Conservation (phyloP, 92 coral and sea anemone genomes). For the Zoanthus gigantus region DNA sequence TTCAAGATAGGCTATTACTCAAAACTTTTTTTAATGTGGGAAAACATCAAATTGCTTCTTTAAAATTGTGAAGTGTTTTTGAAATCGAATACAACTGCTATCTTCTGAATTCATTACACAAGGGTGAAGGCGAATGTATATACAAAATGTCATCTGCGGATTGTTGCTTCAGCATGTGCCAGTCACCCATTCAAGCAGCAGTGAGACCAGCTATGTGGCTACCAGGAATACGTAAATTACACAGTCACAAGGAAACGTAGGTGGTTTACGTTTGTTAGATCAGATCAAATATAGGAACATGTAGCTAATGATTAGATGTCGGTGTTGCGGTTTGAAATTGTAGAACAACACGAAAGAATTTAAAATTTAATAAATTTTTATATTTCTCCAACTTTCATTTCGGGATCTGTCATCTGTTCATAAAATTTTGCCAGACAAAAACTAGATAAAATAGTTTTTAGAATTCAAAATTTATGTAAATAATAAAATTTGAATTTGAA, state of each 20-base stretch:
- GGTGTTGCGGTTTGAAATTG: neutral
- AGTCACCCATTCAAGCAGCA: constrained; percentile 91
- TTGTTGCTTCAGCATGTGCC: constrained; percentile 94
- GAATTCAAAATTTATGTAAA: neutral
- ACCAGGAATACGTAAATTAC: constrained; percentile 85
- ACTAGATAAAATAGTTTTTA: neutral
- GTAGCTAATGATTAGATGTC: too few relatives aligned
- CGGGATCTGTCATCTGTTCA: too few relatives aligned
- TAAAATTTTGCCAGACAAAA: too few relatives aligned
- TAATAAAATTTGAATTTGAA: neutral
- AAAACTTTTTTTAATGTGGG: neutral
- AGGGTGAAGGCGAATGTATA: neutral
- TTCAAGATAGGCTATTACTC: neutral
- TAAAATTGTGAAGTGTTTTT: neutral
- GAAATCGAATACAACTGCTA: neutral
- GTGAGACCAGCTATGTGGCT: constrained; percentile 95
- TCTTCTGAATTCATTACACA: neutral
- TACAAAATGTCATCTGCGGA: constrained; percentile 83
- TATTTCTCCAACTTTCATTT: too few relatives aligned
- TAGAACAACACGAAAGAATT: too few relatives aligned
- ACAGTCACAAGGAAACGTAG: constrained; percentile 86
- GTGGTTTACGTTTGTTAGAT: constrained; percentile 25
- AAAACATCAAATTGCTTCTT: neutral
- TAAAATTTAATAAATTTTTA: too few relatives aligned
- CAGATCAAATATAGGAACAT: neutral